phyloP scores from a whole-genome alignment of 2,113 vertebrate genomes.

The Vombatus ursinus region DNA sequence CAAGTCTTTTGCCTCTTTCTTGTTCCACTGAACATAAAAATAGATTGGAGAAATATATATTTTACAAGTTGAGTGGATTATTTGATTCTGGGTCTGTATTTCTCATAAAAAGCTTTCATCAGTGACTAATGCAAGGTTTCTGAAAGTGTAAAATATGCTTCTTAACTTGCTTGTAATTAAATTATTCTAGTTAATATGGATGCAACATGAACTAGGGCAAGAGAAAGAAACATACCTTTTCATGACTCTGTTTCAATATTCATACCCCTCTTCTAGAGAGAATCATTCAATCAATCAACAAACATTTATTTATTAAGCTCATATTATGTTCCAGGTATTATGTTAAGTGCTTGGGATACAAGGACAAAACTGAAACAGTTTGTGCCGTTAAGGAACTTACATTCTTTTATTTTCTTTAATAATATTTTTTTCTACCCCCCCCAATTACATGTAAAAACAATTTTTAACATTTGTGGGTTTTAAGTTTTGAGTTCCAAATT shows the following conservation, averaged over 20 bases:
- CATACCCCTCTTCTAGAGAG: neutral
- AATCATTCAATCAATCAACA: neutral
- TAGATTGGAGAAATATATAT: neutral
- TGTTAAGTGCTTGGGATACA: neutral
- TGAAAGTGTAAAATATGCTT: neutral
- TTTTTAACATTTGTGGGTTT: neutral
- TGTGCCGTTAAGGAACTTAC: neutral
- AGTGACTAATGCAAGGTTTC: neutral
- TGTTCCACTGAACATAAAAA: neutral
- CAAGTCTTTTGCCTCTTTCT: constrained; percentile 1
- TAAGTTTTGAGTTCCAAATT: neutral
- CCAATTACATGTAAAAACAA: neutral
- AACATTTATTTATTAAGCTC: neutral
- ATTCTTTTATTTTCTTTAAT: neutral
- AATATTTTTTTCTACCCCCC: neutral
- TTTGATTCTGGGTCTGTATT: neutral
- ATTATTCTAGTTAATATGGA: neutral
- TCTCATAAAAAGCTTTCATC: neutral
- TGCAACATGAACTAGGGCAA: neutral
- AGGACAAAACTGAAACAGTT: neutral
- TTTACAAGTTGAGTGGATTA: neutral
- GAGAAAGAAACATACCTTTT: neutral
- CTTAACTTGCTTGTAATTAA: neutral
- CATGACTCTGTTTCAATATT: neutral
- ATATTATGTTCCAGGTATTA: neutral